phyloP scores from a whole-genome alignment of 2,888 invertebrate genomes.

The Heterodera filipjevi region DNA sequence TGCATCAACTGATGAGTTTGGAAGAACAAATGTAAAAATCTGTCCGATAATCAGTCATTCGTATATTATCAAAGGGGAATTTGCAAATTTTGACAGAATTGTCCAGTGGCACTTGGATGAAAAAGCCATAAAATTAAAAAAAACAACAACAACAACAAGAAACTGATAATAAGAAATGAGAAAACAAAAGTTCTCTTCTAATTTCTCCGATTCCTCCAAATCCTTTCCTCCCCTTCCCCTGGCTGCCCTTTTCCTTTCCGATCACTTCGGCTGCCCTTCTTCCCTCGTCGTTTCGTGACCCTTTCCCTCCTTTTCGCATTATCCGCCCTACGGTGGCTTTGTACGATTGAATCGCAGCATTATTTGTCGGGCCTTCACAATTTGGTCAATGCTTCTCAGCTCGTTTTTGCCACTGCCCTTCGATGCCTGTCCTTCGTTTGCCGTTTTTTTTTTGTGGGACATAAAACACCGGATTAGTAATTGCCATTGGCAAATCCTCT shows the following conservation, averaged over 20 bases:
- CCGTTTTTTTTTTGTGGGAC: background rate
- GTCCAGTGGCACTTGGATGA: too few species aligned
- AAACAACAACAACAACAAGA: background rate
- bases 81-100: too few species aligned
- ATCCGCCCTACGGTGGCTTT: slow-evolving; percentile 50
- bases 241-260: background rate
- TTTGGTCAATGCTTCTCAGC: slow-evolving; percentile 40
- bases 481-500: too few species aligned
- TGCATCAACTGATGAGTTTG: too few species aligned
- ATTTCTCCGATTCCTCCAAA: background rate
- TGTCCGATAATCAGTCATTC: too few species aligned
- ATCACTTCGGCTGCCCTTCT: background rate
- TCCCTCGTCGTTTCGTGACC: background rate
- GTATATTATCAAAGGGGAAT: too few species aligned
- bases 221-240: background rate
- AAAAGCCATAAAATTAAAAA: background rate
- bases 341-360: slow-evolving; percentile 52
- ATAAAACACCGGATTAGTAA: background rate
- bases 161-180: background rate
- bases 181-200: background rate
- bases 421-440: background rate
- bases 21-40: too few species aligned
- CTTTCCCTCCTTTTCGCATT: slow-evolving; percentile 24
- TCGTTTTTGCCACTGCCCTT: slow-evolving; percentile 17
- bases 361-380: slow-evolving; percentile 52